A percentile compares a stretch with the other conserved stretches of the same genome.
phyloP scores from a whole-genome alignment of 1,140 invertebrate genomes.

The Sarcophaga bullata region DNA sequence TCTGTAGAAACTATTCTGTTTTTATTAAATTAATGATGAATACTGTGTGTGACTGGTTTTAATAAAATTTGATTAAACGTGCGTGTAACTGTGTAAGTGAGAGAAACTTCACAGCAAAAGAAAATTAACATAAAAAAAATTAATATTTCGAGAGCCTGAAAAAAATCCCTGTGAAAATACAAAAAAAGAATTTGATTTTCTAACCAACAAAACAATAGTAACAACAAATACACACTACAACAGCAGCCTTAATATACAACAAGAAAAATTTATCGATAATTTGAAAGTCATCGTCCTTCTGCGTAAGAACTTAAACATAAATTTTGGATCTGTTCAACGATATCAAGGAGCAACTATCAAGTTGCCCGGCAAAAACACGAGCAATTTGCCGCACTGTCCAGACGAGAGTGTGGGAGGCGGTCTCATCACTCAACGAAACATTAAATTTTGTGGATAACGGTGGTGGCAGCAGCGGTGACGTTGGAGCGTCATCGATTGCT shows the following conservation, averaged over 20 bases:
- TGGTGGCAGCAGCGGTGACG: constrained; percentile 48
- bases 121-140: too few species aligned
- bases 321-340: constrained; percentile 65
- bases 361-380: constrained; percentile 63
- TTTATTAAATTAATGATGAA: neutral
- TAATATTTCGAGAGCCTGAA: too few species aligned
- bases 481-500: constrained; percentile 42
- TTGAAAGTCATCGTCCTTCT: too few species aligned
- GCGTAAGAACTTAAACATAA: constrained; percentile 25
- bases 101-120: neutral
- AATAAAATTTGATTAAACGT: constrained; percentile 22
- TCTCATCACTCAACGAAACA: constrained; percentile 62
- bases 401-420: constrained; percentile 57
- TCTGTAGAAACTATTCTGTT: constrained; percentile 5
- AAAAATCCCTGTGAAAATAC: too few species aligned
- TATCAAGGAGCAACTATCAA: constrained; percentile 64
- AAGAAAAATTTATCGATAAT: too few species aligned
- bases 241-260: too few species aligned
- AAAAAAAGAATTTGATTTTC: too few species aligned
- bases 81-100: neutral
- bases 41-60: neutral
- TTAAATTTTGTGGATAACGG: constrained; percentile 53
- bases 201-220: too few species aligned
- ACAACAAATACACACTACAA: too few species aligned
- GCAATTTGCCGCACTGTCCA: constrained; percentile 59